Conservation (phyloP, 2,113 vertebrate genomes). For the Ranitomeya imitator region DNA sequence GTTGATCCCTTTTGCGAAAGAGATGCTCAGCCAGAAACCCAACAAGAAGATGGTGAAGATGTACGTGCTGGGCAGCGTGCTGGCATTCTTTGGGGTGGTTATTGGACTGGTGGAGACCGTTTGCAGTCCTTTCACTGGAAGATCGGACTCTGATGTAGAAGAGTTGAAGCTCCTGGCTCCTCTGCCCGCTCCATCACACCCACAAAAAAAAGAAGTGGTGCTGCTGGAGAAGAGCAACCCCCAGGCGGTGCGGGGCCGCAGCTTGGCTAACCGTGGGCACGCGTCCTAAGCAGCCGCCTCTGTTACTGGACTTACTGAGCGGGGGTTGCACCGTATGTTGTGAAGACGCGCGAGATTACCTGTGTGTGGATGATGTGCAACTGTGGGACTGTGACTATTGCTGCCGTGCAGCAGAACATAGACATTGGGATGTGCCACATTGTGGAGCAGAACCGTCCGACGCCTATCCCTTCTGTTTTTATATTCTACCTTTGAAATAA, state of each 20-base stretch:
- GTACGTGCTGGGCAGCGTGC: slow-evolving; percentile 84
- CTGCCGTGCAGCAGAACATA: slow-evolving; percentile 74
- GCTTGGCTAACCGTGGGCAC: slow-evolving; percentile 70
- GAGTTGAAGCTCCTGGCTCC: not conserved
- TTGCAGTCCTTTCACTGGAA: slow-evolving; percentile 76
- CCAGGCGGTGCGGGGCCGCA: slow-evolving; percentile 59
- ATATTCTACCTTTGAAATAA: slow-evolving; percentile 52
- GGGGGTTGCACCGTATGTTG: not conserved
- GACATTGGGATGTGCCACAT: slow-evolving; percentile 33
- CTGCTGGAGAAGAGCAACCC: slow-evolving; percentile 59
- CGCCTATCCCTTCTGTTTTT: slow-evolving; percentile 32
- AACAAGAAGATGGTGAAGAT: slow-evolving; percentile 81
- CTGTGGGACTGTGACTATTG: slow-evolving; percentile 62
- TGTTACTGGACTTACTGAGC: not conserved
- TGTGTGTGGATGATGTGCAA: slow-evolving; percentile 36
- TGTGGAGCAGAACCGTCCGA: slow-evolving; percentile 4
- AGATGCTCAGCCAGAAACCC: slow-evolving; percentile 81
- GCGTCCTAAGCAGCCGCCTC: slow-evolving; percentile 69
- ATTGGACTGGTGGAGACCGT: slow-evolving; percentile 80
- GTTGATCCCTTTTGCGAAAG: slow-evolving; percentile 84
- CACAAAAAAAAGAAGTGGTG: slow-evolving; percentile 46
- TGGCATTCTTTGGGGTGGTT: slow-evolving; percentile 80
- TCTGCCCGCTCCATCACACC: fast-evolving
- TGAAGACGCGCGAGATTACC: slow-evolving; percentile 21
- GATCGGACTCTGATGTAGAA: slow-evolving; percentile 64